Percentiles rank a stretch among this genome's conserved stretches.
Evolutionary conservation across 2,888 invertebrate genomes (phyloP).

Genomic region (Phyllotreta striolata): DNA sequence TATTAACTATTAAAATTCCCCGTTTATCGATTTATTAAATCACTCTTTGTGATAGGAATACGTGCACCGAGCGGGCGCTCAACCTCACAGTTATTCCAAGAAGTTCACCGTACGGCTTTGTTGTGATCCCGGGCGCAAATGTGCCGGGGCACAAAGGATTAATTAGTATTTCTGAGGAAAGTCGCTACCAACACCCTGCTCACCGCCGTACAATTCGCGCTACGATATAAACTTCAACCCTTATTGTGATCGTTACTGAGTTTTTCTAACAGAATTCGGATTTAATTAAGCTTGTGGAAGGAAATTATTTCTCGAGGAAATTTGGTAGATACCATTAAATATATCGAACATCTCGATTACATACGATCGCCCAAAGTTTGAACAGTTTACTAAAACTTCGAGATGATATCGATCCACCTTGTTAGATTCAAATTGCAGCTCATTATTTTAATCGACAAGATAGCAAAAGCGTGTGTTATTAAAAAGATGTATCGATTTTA

Average conservation of each 20-base stretch:
- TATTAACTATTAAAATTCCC: no score
- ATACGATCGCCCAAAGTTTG: no score
- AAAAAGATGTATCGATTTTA: slow-evolving; percentile 6
- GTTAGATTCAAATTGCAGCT: neutral
- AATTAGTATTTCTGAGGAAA: slow-evolving; percentile 1
- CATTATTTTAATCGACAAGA: slow-evolving; percentile 10
- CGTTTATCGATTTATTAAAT: neutral
- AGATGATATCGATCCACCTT: neutral
- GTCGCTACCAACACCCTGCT: neutral
- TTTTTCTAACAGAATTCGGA: no score
- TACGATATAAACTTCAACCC: no score
- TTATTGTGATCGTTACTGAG: no score
- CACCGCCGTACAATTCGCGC: no score
- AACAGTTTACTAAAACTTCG: neutral
- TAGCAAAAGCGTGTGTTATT: slow-evolving; percentile 9
- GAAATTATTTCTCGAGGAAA: no score
- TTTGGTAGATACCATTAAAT: no score
- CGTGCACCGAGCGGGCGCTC: neutral
- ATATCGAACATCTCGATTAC: no score
- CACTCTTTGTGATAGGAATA: neutral
- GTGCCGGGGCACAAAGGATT: slow-evolving; percentile 4
- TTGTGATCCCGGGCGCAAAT: slow-evolving; percentile 1
- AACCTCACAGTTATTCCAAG: neutral
- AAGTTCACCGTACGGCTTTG: slow-evolving; percentile 6
- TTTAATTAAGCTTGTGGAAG: no score